Evolutionary conservation across 2,797 vertebrate species (phyloP).

Genomic region (Gorsachius magnificus): DNA sequence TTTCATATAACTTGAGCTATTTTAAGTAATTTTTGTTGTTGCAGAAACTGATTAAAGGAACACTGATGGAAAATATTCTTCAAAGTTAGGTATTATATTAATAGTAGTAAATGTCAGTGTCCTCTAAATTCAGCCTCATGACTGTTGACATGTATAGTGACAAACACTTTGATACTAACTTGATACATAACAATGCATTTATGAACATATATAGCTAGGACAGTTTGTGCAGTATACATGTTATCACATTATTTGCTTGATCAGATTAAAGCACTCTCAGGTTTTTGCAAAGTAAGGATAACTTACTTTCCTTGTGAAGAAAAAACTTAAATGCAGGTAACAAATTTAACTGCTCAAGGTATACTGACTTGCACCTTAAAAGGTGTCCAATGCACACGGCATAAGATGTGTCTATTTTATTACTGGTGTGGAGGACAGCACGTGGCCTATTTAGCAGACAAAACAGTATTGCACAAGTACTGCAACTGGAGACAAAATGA

Average conservation of each 20-base stretch:
- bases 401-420: background rate
- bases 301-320: background rate
- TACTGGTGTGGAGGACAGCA: background rate
- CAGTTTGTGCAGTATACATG: background rate
- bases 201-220: background rate
- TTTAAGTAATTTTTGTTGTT: background rate
- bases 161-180: background rate
- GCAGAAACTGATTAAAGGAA: background rate
- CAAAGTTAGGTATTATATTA: background rate
- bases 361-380: background rate
- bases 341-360: background rate
- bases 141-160: background rate
- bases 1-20: background rate
- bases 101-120: background rate
- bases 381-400: background rate
- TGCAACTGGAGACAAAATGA: background rate
- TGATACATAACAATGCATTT: background rate
- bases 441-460: accelerated
- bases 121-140: background rate
- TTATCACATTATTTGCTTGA: background rate
- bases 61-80: background rate
- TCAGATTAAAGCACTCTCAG: background rate
- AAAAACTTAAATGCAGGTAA: background rate
- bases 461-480: background rate
- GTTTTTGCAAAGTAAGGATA: background rate